Conservation (phyloP, 2,797 vertebrate genomes). For the Platalea minor region DNA sequence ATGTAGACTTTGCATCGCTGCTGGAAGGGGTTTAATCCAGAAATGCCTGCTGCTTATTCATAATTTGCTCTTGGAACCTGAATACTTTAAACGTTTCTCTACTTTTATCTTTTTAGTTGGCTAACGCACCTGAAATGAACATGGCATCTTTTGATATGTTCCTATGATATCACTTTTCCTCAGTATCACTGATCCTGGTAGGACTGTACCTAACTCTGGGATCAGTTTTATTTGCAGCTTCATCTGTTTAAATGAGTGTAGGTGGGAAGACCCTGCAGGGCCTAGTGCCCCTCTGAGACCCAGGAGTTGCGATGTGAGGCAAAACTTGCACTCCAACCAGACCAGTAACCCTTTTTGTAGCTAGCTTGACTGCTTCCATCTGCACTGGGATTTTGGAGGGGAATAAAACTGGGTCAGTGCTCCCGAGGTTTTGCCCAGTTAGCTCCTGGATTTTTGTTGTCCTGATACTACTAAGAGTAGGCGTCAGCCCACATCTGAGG, state of each 20-base stretch:
- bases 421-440: not conserved
- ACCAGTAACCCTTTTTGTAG: not conserved
- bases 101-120: not conserved
- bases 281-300: not conserved
- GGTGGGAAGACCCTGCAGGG: not conserved
- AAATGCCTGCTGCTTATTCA: not conserved
- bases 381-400: not conserved
- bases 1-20: not conserved
- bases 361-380: not conserved
- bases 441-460: not conserved
- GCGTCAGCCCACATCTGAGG: accelerated
- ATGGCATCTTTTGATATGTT: not conserved
- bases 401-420: not conserved
- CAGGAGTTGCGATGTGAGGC: not conserved
- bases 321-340: not conserved
- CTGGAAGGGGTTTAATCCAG: not conserved
- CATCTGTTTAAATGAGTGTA: not conserved
- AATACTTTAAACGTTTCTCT: not conserved
- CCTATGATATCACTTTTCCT: not conserved
- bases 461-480: not conserved
- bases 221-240: not conserved
- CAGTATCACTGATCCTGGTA: not conserved
- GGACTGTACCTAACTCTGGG: not conserved
- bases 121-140: accelerated
- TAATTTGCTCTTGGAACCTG: not conserved